Percentiles rank a stretch among this genome's conserved stretches.
phyloP scores from a whole-genome alignment of 2,113 vertebrate genomes.

The Geococcyx californianus region DNA sequence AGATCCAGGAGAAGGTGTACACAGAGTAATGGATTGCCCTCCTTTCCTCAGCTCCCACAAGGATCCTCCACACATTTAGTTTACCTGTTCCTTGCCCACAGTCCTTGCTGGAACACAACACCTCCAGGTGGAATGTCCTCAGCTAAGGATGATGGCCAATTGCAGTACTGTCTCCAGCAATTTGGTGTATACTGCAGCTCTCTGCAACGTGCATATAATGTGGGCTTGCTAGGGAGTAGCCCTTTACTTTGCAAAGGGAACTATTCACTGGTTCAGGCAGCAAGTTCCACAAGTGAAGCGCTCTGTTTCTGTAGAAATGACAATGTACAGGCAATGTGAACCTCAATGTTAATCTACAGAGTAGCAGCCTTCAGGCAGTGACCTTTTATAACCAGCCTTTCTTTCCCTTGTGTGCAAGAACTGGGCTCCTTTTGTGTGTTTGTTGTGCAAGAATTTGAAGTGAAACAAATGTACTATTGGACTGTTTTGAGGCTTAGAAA shows the following conservation, averaged over 20 bases:
- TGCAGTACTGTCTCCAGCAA: not conserved
- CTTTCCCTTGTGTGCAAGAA: not conserved
- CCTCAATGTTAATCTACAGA: not conserved
- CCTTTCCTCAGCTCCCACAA: fast-evolving
- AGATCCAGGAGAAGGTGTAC: not conserved
- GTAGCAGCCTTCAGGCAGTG: not conserved
- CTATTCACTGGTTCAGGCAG: not conserved
- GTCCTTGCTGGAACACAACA: not conserved
- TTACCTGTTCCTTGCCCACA: not conserved
- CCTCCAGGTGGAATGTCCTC: not conserved
- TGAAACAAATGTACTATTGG: slow-evolving; percentile 10
- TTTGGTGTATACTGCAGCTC: fast-evolving
- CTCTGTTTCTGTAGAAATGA: not conserved
- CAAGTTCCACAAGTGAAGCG: fast-evolving
- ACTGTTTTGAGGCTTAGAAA: not conserved
- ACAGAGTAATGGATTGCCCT: not conserved
- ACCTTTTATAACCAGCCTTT: not conserved
- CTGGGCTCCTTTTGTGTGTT: not conserved
- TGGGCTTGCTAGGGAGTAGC: not conserved
- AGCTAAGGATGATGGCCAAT: not conserved
- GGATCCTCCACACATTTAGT: not conserved
- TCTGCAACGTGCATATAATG: fast-evolving
- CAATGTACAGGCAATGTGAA: not conserved
- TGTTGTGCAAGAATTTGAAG: slow-evolving; percentile 1
- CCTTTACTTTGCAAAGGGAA: not conserved